Conservation (phyloP, 2,113 vertebrate genomes). For the Peromyscus maniculatus region DNA sequence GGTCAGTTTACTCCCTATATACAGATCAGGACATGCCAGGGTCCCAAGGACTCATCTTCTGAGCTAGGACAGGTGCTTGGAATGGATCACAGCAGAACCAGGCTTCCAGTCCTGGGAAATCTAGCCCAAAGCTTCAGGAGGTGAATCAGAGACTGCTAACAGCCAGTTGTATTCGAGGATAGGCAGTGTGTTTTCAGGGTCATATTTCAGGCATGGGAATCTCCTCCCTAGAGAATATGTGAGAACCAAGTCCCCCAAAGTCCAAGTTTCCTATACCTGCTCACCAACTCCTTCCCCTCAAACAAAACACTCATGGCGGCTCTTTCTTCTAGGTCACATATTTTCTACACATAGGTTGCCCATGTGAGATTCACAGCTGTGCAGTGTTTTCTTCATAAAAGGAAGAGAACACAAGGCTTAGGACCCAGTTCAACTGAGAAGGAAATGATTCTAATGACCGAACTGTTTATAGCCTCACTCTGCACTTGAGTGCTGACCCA, state of each 20-base stretch:
- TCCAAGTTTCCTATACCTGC: background rate
- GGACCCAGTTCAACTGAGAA: background rate
- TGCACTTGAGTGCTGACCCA: background rate
- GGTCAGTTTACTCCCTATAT: background rate
- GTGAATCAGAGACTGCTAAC: background rate
- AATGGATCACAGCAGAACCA: background rate
- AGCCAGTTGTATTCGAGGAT: background rate
- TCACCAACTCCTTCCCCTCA: background rate
- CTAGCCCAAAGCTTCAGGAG: background rate
- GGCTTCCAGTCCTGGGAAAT: background rate
- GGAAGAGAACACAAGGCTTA: background rate
- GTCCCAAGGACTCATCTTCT: background rate
- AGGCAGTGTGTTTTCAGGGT: background rate
- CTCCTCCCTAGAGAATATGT: background rate
- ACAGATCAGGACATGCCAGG: background rate
- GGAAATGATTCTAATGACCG: background rate
- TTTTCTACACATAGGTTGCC: background rate
- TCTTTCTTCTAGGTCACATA: background rate
- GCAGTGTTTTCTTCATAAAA: background rate
- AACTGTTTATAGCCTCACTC: background rate
- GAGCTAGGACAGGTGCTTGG: background rate
- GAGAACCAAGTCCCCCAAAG: background rate
- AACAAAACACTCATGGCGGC: background rate
- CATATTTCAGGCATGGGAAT: background rate
- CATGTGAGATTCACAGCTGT: background rate